Evolutionary conservation across 2,888 invertebrate genomes (phyloP).

Genomic region (Archaeoteleia sp.): DNA sequence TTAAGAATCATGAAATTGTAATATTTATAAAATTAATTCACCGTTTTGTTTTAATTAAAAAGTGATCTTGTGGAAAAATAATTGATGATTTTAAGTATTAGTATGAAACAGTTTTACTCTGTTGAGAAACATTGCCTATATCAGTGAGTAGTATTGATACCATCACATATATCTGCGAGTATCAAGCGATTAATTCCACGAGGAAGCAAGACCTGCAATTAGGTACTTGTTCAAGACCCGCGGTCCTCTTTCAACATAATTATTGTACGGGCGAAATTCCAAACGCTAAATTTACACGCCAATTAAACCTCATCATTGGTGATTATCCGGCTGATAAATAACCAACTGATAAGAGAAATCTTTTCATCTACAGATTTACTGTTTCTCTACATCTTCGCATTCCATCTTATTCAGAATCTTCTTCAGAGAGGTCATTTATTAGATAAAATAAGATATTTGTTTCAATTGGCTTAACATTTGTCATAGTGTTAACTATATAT

Average conservation of each 20-base stretch:
- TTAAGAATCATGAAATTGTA: too few relatives aligned
- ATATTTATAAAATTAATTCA: too few relatives aligned
- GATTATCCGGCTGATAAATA: slow-evolving; percentile 46
- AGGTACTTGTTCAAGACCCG: slow-evolving; percentile 38
- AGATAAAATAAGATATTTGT: too few relatives aligned
- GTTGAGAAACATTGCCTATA: slow-evolving; percentile 19
- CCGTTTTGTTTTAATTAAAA: too few relatives aligned
- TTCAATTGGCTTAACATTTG: too few relatives aligned
- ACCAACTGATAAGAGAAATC: slow-evolving; percentile 35
- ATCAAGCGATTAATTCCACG: slow-evolving; percentile 44
- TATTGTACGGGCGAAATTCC: slow-evolving; percentile 43
- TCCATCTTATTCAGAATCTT: slow-evolving; percentile 17
- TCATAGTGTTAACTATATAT: too few relatives aligned
- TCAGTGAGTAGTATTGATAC: slow-evolving; percentile 13
- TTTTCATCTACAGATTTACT: slow-evolving; percentile 32
- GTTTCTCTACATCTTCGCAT: slow-evolving; percentile 20
- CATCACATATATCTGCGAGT: slow-evolving; percentile 20
- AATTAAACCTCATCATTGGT: slow-evolving; percentile 40
- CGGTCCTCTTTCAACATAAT: slow-evolving; percentile 46
- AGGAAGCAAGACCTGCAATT: slow-evolving; percentile 50
- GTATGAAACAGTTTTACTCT: slow-evolving; percentile 7
- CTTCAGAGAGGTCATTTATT: slow-evolving; percentile 24
- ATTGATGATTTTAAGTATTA: slow-evolving; percentile 5
- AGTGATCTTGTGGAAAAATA: too few relatives aligned
- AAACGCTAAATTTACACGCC: slow-evolving; percentile 37